phyloP scores from a whole-genome alignment of 2,888 invertebrate species.

The Drosophila leonis region DNA sequence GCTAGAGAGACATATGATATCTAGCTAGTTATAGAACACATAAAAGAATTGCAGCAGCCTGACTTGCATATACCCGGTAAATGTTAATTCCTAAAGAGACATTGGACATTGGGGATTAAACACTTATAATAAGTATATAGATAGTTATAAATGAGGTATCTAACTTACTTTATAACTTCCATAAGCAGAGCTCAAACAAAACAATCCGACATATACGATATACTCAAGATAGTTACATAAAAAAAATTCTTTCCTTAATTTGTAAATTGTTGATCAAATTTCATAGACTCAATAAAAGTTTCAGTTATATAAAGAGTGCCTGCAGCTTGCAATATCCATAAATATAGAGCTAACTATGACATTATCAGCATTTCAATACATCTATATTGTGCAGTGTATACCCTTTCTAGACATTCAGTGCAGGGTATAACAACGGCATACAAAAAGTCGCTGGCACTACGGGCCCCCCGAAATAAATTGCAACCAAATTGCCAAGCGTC shows the following conservation, averaged over 20 bases:
- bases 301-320: background rate
- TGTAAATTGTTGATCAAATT: background rate
- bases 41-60: background rate
- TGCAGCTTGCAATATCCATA: background rate
- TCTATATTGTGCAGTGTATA: background rate
- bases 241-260: background rate
- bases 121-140: too few species aligned
- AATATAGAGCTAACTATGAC: background rate
- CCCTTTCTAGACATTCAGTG: background rate
- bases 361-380: background rate
- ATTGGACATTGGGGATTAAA: too few species aligned
- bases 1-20: background rate
- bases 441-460: slow-evolving; percentile 38
- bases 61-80: background rate
- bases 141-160: too few species aligned
- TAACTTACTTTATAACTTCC: too few species aligned
- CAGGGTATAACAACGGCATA: slow-evolving; percentile 24
- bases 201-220: too few species aligned
- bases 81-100: background rate
- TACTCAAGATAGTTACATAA: too few species aligned
- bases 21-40: background rate
- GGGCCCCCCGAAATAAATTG: slow-evolving; percentile 74
- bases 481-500: slow-evolving; percentile 80
- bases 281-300: background rate
- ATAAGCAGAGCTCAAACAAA: too few species aligned